Evolutionary conservation across 2,113 vertebrate species (phyloP).

Genomic region (Nasalis larvatus): DNA sequence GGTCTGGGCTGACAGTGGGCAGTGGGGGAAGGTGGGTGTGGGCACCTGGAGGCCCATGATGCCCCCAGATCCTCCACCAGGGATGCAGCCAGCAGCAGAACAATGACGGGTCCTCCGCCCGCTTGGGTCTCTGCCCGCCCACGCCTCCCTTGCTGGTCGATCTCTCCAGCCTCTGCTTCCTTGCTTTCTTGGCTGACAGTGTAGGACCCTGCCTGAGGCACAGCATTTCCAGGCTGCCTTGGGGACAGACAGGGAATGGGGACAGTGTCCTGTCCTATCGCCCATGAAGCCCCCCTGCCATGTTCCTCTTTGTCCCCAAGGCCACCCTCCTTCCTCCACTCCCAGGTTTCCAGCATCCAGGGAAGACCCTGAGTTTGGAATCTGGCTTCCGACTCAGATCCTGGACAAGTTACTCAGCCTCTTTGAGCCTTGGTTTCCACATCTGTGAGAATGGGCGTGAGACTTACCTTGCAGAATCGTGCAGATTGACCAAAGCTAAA

Average conservation of each 20-base stretch:
- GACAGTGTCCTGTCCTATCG: neutral
- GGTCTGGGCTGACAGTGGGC: neutral
- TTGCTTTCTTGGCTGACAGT: neutral
- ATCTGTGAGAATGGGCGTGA: neutral
- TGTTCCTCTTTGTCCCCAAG: neutral
- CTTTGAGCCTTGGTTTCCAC: neutral
- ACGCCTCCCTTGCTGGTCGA: fast-evolving
- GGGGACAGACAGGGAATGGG: neutral
- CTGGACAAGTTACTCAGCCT: neutral
- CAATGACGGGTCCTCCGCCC: neutral
- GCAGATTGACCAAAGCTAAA: neutral
- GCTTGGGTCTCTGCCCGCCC: fast-evolving
- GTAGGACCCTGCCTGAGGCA: neutral
- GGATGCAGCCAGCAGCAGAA: neutral
- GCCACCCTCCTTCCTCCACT: fast-evolving
- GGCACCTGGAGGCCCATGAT: neutral
- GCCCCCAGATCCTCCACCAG: neutral
- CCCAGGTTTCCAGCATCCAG: no score
- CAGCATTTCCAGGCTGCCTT: neutral
- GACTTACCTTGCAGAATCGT: neutral
- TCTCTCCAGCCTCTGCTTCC: neutral
- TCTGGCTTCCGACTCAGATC: neutral
- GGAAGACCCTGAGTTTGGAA: neutral
- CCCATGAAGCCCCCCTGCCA: fast-evolving
- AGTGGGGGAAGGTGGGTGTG: neutral